Percentiles rank a stretch among this genome's conserved stretches.
Evolutionary conservation across 2,797 vertebrate species (phyloP).

Genomic region (Trematomus bernacchii): DNA sequence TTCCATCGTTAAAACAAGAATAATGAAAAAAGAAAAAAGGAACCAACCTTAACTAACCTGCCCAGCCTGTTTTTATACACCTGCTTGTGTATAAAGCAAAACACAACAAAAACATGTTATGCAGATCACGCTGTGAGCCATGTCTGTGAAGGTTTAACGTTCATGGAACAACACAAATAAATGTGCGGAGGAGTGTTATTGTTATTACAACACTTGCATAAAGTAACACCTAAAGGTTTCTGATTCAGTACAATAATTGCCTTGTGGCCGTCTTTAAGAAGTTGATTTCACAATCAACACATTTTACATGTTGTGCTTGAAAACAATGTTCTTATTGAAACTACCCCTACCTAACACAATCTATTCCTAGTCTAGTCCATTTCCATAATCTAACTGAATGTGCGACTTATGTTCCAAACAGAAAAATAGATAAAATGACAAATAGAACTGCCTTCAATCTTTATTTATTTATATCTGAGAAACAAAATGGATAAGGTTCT

Average conservation of each 20-base stretch:
- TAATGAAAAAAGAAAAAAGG: slow-evolving; percentile 2
- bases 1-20: slow-evolving; percentile 4
- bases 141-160: neutral
- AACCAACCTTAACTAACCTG: slow-evolving; percentile 22
- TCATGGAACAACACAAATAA: neutral
- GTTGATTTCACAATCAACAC: neutral
- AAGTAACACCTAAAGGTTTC: neutral
- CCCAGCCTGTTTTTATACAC: slow-evolving; percentile 23
- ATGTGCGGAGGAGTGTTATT: neutral
- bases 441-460: slow-evolving; percentile 1
- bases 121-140: neutral
- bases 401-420: neutral
- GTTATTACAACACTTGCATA: neutral
- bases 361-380: neutral
- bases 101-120: neutral
- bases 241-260: neutral
- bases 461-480: neutral
- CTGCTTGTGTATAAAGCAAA: neutral
- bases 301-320: neutral
- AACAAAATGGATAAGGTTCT: neutral
- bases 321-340: neutral
- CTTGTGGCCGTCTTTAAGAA: neutral
- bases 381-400: neutral
- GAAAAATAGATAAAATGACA: too few relatives aligned
- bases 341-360: neutral